Conservation (phyloP, 2,888 invertebrate genomes). For the Sinopyrophorus schimmeli region DNA sequence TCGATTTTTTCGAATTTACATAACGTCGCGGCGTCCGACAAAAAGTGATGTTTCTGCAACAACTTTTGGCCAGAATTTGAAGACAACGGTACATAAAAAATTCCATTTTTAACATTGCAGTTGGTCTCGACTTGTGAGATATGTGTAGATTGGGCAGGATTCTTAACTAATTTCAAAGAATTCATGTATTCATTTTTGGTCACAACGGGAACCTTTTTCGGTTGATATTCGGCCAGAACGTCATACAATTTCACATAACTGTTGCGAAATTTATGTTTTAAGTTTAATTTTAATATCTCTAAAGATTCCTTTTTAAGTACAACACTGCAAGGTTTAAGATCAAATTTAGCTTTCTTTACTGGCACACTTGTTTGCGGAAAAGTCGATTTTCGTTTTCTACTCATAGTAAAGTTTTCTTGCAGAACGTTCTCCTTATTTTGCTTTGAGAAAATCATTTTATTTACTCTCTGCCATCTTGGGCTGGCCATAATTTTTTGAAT, state of each 20-base stretch:
- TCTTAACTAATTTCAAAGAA: slow-evolving; percentile 33
- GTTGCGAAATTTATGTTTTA: slow-evolving; percentile 14
- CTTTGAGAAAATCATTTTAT: too few relatives aligned
- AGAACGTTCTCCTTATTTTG: slow-evolving; percentile 24
- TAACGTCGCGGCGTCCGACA: too few relatives aligned
- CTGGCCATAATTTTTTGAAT: too few relatives aligned
- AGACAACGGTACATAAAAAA: slow-evolving; percentile 45
- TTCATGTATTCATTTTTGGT: slow-evolving; percentile 38
- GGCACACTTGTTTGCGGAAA: slow-evolving; percentile 8
- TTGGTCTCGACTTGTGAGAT: slow-evolving; percentile 7
- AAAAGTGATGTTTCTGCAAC: slow-evolving; percentile 36
- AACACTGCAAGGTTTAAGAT: slow-evolving; percentile 12
- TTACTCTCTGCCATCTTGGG: too few relatives aligned
- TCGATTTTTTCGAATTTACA: too few relatives aligned
- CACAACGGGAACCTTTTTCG: slow-evolving; percentile 13
- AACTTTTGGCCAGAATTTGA: slow-evolving; percentile 45
- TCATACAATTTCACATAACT: slow-evolving; percentile 30
- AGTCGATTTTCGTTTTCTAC: slow-evolving; percentile 17
- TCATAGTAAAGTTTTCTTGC: slow-evolving; percentile 21
- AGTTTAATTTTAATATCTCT: slow-evolving; percentile 3
- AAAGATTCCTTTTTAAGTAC: slow-evolving; percentile 1
- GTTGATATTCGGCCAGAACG: slow-evolving; percentile 27
- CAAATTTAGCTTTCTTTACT: too few relatives aligned
- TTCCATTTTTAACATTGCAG: too few relatives aligned
- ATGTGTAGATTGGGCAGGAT: neutral